phyloP scores from a whole-genome alignment of 2,888 invertebrate species.

The Polyploca ridens region DNA sequence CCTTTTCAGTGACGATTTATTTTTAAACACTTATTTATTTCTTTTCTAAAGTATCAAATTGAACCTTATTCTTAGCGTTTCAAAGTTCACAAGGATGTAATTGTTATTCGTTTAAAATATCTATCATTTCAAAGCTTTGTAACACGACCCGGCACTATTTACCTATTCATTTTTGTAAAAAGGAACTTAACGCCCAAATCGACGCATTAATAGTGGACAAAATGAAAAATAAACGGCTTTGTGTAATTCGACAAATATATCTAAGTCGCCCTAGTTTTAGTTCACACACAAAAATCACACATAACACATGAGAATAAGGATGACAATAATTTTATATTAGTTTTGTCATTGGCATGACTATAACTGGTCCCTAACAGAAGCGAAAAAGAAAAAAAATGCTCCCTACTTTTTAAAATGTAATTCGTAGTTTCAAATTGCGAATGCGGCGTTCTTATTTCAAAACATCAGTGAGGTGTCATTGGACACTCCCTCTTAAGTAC shows the following conservation, averaged over 20 bases:
- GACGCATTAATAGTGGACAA: conserved; percentile 79
- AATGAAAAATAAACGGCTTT: conserved; percentile 83
- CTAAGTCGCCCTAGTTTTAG: conserved; percentile 1
- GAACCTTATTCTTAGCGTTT: conserved; percentile 28
- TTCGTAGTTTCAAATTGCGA: conserved; percentile 83
- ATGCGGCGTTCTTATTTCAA: conserved; percentile 83
- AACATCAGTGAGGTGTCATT: conserved; percentile 82
- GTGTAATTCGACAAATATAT: conserved; percentile 64
- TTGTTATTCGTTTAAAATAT: conserved; percentile 40
- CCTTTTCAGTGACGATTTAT: conserved; percentile 41
- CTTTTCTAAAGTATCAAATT: conserved; percentile 21
- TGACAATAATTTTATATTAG: conserved; percentile 27
- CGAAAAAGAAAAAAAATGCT: conserved; percentile 68
- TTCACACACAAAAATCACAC: conserved; percentile 13
- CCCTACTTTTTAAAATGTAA: conserved; percentile 81
- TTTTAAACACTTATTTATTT: conserved; percentile 26
- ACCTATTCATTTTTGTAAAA: conserved; percentile 83
- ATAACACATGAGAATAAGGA: conserved; percentile 31
- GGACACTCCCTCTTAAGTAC: conserved; percentile 73
- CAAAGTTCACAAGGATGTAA: conserved; percentile 34
- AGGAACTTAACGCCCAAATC: conserved; percentile 84
- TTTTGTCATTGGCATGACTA: conserved; percentile 16
- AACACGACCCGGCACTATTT: conserved; percentile 78
- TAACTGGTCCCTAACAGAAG: conserved; percentile 45
- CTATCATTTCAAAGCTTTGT: conserved; percentile 69